Evolutionary conservation across 2,797 vertebrate species (phyloP), one percentile per base, ranked within the genome.

Genomic region (Morus bassanus): DNA sequence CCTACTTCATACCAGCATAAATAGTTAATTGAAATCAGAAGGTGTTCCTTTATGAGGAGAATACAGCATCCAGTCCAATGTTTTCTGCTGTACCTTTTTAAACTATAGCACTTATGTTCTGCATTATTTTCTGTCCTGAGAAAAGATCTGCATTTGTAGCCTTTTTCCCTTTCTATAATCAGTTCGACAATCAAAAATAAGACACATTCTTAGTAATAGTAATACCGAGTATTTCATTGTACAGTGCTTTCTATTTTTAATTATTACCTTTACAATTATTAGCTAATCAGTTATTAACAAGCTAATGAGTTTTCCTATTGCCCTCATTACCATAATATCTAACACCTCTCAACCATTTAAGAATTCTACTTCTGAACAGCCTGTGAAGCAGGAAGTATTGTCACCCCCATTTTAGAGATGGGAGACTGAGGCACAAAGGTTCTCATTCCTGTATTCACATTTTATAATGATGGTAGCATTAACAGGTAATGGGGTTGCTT

Each of bases 221-320:
- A 91, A 89, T 69, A 65, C 37, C 1, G 2, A 89, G 43, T 8
- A 72, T 80, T 88, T 85, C 68, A 61, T 39, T 75, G 78, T 50
- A 46, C 25, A 65, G 64, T 65, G 60, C 14, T 88, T 89, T 72
- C 57, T 13, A 46, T 85, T 85, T 89, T 77, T 68, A 91, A 77
- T 91, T 89, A 63, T 60, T 94, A 76, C 53, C 60, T 80, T 89
- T 56, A 82, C 78, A 95, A 97, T 91, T 95, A 95, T 86, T 95
- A 94, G 33, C 51, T 89, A 93, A 94, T 96, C 91, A 95, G 95
- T 96, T 93, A 96, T 96, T 96, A 89, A 96, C 30, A 87, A 94
- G 69, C 61, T 95, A 96, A 93, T 89, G 81, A 89, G 78, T 77
- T 95, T 95, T 95, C 51, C 81, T 91, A 80, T 94, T 89, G 81